Percentiles rank a stretch among this genome's conserved stretches.
Evolutionary conservation across 2,888 invertebrate genomes (phyloP).

Genomic region (Kryphioiulus occultus): DNA sequence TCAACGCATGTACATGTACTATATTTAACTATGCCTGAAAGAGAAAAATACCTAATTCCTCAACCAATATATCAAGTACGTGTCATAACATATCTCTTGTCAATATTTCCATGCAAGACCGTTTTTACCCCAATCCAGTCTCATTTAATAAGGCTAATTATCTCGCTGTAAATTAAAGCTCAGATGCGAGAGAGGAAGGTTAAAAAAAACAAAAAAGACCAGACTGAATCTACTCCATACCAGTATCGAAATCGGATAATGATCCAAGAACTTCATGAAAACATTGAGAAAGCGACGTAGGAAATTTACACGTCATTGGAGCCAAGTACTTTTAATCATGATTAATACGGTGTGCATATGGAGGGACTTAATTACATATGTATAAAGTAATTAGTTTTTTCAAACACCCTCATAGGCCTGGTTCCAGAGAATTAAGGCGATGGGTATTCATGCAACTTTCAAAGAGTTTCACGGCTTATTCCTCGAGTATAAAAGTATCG

Average conservation of each 20-base stretch:
- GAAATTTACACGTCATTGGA: background rate
- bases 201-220: background rate
- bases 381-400: constrained; percentile 29
- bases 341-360: background rate
- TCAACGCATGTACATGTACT: no score
- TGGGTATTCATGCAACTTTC: background rate
- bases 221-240: background rate
- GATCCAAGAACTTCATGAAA: background rate
- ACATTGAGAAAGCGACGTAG: background rate
- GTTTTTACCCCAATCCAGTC: background rate
- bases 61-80: no score
- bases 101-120: background rate
- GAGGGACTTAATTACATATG: background rate
- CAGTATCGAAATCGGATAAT: constrained; percentile 27
- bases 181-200: background rate
- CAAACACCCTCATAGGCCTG: background rate
- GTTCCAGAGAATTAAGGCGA: background rate
- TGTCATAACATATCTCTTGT: background rate
- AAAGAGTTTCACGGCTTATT: background rate
- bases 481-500: background rate
- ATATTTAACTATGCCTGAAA: no score
- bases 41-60: no score
- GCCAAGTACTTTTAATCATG: constrained; percentile 13
- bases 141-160: background rate
- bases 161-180: background rate